These are phyloP conservation scores for Zonitis immaculata DNA, from an alignment of 2,888 invertebrate species.

Conservation along the genomic window DNA sequence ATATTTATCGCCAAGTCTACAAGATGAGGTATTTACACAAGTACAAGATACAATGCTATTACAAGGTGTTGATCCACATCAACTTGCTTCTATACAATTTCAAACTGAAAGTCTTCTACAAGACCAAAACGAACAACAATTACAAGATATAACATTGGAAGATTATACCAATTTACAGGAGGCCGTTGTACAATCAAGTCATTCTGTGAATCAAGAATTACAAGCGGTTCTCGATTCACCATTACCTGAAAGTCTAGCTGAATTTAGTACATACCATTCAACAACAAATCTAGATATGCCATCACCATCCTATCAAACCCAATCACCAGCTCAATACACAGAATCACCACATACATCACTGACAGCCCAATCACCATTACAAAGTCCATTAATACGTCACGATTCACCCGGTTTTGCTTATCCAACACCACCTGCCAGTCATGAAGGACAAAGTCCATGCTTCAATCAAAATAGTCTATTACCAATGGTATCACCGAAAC, in stretches of 20 bases:
- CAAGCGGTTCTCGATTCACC: constrained; percentile 75
- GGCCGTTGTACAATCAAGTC: constrained; percentile 48
- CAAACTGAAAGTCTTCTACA: constrained; percentile 53
- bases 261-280: constrained; percentile 76
- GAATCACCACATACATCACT: constrained; percentile 48
- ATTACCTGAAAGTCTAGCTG: constrained; percentile 72
- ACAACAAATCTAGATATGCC: constrained; percentile 47
- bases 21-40: constrained; percentile 74
- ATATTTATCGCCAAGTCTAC: constrained; percentile 61
- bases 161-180: constrained; percentile 60
- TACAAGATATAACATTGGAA: constrained; percentile 60
- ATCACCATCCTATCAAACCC: constrained; percentile 46
- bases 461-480: constrained; percentile 46
- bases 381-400: constrained; percentile 58
- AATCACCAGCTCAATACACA: constrained; percentile 45
- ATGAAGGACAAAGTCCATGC: constrained; percentile 70
- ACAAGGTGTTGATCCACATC: constrained; percentile 62
- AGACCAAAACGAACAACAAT: constrained; percentile 59
- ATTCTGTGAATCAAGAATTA: constrained; percentile 64
- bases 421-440: constrained; percentile 84
- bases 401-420: constrained; percentile 76
- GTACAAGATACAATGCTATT: constrained; percentile 66
- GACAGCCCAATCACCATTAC: constrained; percentile 57
- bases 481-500: constrained; percentile 48
- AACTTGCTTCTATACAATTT: constrained; percentile 49